Evolutionary conservation across 2,888 invertebrate genomes (phyloP), one percentile per base, ranked within the genome.

Genomic region (Linnaemya vulpina): DNA sequence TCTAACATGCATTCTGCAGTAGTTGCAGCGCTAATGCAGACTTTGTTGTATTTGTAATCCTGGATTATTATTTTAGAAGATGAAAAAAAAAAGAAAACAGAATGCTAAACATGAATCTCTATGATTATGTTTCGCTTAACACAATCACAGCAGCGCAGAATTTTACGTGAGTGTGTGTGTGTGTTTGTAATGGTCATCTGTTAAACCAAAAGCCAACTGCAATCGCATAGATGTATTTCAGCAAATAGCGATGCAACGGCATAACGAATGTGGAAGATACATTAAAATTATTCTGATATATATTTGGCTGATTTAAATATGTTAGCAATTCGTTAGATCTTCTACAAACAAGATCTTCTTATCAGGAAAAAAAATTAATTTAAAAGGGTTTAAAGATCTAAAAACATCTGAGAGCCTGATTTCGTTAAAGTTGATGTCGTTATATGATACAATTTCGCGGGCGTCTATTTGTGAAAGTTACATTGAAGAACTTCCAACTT

Each of bases 21-120:
- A 35, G 75, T 71, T 20, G 11, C 55, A 49, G 53, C 22, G 53
- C 65, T 84, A 46, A 65, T 76, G 17, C 58, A 82, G 82, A 78
- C 35, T 73, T 70, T 35, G 49, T 70, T 35, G 49, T 58, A n/a
- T 62, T 78, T 82, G 85, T 85, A 82, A 85, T 85, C 78, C 70
- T 73, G 75, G 85, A 85, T 85, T 85, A 71, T 82, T 84, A 84
- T 76, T 67, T 74, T 60, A 65, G 13, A 77, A 62, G 20, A 76
- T 1, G 5, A 30, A 40, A 49, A 9, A 25, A 75, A 17, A 13
- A 15, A 9, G 11, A 40, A 55, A 22, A 55, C 17, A n/a, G 11
- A 58, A 51, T 77, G 73, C 73, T 46, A 68, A 80, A 84, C 73
- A 84, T 74, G 68, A 81, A 81, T 67, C 60, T 75, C 70, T 74